Percentiles rank a stretch among this genome's conserved stretches.
Evolutionary conservation across 2,888 invertebrate species (phyloP).

Genomic region (Leptinotarsa haldemani): DNA sequence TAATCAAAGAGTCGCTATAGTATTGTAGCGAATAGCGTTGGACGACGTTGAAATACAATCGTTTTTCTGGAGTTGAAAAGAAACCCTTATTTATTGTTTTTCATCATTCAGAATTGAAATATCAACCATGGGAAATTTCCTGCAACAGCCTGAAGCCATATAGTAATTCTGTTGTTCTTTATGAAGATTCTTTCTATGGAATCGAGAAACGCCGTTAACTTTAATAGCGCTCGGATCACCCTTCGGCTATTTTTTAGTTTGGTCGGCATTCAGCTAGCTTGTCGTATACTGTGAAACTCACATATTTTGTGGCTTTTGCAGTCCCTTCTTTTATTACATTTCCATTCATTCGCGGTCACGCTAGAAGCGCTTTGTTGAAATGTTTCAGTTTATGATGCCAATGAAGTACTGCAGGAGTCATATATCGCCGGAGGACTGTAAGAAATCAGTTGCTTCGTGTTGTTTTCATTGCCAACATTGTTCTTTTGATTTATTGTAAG

Average conservation of each 20-base stretch:
- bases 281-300: not conserved
- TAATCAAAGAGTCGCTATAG: no score
- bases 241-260: not conserved
- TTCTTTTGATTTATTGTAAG: not conserved
- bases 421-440: not conserved
- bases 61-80: no score
- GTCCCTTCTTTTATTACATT: conserved; percentile 7
- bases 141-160: not conserved
- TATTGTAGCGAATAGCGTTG: no score
- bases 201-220: not conserved
- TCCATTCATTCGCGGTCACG: conserved; percentile 2
- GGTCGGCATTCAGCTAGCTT: not conserved
- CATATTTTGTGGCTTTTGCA: not conserved
- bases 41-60: no score
- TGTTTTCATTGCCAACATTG: not conserved
- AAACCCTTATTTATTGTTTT: no score
- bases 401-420: not conserved
- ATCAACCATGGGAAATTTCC: no score
- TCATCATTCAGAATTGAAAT: no score
- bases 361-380: conserved; percentile 10
- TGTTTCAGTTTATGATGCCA: not conserved
- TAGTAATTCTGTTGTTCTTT: not conserved
- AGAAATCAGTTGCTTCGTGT: not conserved
- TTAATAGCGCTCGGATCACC: not conserved
- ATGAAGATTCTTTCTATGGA: not conserved